Evolutionary conservation across 30 jellyfish, hydroid and myxozoan species (phyloP).

Genomic region (Phacellophora camtschatica): DNA sequence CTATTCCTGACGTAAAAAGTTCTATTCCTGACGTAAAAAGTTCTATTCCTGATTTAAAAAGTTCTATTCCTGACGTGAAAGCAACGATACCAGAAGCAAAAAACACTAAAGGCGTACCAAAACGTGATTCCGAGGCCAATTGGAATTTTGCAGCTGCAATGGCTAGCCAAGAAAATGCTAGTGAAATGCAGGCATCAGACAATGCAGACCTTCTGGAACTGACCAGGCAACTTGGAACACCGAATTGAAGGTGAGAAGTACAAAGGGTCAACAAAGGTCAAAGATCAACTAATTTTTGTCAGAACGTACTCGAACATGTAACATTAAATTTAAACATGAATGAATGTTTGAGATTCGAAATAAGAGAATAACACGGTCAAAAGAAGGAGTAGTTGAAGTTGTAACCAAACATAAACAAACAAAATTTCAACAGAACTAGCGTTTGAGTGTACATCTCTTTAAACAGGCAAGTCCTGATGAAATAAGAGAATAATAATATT

Average conservation of each 20-base stretch:
- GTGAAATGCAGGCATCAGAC: neutral
- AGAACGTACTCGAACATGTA: too few relatives aligned
- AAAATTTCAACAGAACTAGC: too few relatives aligned
- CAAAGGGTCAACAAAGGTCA: too few relatives aligned
- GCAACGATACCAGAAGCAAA: neutral
- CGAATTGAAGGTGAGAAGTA: slow-evolving; percentile 26
- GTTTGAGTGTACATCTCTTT: too few relatives aligned
- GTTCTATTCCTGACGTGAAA: slow-evolving; percentile 13
- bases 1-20: neutral
- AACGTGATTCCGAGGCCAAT: slow-evolving; percentile 62
- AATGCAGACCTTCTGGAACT: slow-evolving; percentile 58
- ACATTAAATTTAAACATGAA: too few relatives aligned
- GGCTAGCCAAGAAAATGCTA: neutral
- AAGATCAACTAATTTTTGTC: too few relatives aligned
- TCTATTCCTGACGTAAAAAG: slow-evolving; percentile 10
- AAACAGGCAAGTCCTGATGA: too few relatives aligned
- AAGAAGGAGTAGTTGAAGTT: too few relatives aligned
- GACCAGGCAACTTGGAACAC: slow-evolving; percentile 60
- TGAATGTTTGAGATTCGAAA: too few relatives aligned
- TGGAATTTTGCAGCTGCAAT: slow-evolving; percentile 42
- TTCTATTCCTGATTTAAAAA: neutral
- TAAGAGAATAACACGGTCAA: too few relatives aligned
- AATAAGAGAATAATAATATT: too few relatives aligned
- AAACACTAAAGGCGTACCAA: slow-evolving; percentile 34
- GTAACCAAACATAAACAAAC: too few relatives aligned